Percentiles rank a stretch among this genome's conserved stretches.
Conservation (phyloP, 1,140 invertebrate genomes). For the Pogonus chalceus region DNA sequence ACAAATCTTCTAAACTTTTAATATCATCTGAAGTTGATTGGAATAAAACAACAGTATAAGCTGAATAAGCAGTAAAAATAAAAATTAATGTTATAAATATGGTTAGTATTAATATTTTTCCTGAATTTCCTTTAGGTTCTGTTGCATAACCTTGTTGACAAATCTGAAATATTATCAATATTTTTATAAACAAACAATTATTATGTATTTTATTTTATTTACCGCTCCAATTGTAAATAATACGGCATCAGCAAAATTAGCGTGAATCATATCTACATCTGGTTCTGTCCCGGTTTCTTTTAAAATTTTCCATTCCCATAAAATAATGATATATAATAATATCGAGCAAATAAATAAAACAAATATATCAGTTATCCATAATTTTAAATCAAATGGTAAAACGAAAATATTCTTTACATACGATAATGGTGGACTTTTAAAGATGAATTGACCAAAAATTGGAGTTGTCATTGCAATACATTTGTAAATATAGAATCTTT, state of each 20-base stretch:
- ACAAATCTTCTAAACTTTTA: constrained; percentile 40
- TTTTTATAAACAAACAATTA: too few species aligned
- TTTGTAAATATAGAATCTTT: constrained; percentile 41
- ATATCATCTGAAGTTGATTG: constrained; percentile 46
- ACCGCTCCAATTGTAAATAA: constrained; percentile 15
- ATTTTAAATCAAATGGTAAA: constrained; percentile 36
- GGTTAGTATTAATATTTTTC: constrained; percentile 38
- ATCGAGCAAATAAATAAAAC: too few species aligned
- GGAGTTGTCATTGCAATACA: constrained; percentile 44
- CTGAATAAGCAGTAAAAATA: constrained; percentile 46
- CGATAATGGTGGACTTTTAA: constrained; percentile 47
- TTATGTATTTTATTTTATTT: constrained; percentile 32
- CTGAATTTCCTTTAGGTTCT: constrained; percentile 39
- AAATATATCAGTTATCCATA: too few species aligned
- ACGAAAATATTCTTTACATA: constrained; percentile 48
- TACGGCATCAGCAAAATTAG: neutral
- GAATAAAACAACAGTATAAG: constrained; percentile 49
- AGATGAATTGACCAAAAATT: constrained; percentile 44
- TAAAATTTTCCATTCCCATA: constrained; percentile 14
- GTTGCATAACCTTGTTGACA: constrained; percentile 43
- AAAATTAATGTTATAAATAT: constrained; percentile 36
- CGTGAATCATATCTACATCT: neutral
- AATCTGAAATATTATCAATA: too few species aligned
- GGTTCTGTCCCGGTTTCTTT: neutral
- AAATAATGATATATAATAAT: constrained; percentile 16